Evolutionary conservation across 1,140 invertebrate species (phyloP).

Genomic region (Diprion similis): DNA sequence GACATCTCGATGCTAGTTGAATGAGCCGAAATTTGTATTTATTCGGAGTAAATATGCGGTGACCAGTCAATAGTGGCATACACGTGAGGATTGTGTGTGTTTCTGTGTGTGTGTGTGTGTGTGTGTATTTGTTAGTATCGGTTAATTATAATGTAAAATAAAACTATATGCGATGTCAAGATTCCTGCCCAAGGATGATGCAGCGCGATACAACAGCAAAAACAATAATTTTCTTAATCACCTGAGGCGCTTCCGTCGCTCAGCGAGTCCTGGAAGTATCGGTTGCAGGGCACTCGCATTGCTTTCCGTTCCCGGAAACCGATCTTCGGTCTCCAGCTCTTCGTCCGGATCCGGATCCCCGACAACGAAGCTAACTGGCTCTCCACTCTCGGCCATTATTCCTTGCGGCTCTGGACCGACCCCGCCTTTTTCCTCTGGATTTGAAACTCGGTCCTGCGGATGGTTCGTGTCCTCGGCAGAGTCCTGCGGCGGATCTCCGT

Average conservation of each 20-base stretch:
- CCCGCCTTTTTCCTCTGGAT: background rate
- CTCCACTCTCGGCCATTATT: constrained; percentile 44
- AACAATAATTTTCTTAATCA: constrained; percentile 38
- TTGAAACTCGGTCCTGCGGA: background rate
- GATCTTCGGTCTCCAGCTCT: constrained; percentile 58
- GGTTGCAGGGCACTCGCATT: constrained; percentile 32
- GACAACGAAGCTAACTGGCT: constrained; percentile 60
- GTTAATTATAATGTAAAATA: too few species aligned
- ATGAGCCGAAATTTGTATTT: too few species aligned
- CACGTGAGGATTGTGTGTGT: too few species aligned
- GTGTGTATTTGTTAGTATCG: too few species aligned
- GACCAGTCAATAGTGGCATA: too few species aligned
- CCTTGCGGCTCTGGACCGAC: background rate
- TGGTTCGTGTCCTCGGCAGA: background rate
- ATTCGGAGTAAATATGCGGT: too few species aligned
- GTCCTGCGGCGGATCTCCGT: constrained; percentile 11
- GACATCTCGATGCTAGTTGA: too few species aligned
- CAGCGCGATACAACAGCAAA: too few species aligned
- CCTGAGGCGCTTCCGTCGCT: constrained; percentile 63
- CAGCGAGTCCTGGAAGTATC: constrained; percentile 57
- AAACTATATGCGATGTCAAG: too few species aligned
- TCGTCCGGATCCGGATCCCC: constrained; percentile 56
- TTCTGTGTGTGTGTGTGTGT: too few species aligned
- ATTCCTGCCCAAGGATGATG: too few species aligned
- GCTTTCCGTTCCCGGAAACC: constrained; percentile 50